phyloP scores from a whole-genome alignment of 2,113 vertebrate genomes.

The Phodopus roborovskii region DNA sequence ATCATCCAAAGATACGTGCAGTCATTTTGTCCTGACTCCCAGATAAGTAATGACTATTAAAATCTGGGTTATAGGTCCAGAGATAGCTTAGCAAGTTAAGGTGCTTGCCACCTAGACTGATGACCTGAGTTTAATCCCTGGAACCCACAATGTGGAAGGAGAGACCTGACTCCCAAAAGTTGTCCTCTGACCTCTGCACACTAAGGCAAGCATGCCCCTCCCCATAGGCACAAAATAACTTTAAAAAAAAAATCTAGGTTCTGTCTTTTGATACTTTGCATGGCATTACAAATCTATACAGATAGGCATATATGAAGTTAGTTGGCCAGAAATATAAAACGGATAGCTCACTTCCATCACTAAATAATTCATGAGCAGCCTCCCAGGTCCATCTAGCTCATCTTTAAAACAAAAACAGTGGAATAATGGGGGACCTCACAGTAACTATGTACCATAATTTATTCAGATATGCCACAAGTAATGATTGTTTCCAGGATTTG shows the following conservation, averaged over 20 bases:
- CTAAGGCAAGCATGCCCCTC: not conserved
- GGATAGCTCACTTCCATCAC: not conserved
- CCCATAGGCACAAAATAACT: not conserved
- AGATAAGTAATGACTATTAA: not conserved
- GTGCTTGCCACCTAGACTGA: not conserved
- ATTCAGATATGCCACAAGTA: not conserved
- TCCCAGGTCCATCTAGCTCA: not conserved
- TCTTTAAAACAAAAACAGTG: not conserved
- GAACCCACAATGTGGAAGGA: not conserved
- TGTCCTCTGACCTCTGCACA: not conserved
- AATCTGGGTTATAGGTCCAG: not conserved
- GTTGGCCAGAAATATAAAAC: conserved; percentile 17
- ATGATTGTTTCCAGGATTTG: conserved; percentile 32
- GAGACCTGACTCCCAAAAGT: not conserved
- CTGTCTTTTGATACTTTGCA: conserved; percentile 3
- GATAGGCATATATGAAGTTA: not conserved
- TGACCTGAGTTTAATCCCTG: not conserved
- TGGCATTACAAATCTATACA: not conserved
- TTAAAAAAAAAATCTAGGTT: not conserved
- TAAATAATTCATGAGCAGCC: conserved; percentile 3
- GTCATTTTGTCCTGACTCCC: not conserved
- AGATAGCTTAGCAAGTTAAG: not conserved
- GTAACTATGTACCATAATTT: not conserved
- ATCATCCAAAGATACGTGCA: not conserved
- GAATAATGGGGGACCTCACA: not conserved